phyloP scores from a whole-genome alignment of 2,797 vertebrate genomes.

The Fundulus diaphanus region DNA sequence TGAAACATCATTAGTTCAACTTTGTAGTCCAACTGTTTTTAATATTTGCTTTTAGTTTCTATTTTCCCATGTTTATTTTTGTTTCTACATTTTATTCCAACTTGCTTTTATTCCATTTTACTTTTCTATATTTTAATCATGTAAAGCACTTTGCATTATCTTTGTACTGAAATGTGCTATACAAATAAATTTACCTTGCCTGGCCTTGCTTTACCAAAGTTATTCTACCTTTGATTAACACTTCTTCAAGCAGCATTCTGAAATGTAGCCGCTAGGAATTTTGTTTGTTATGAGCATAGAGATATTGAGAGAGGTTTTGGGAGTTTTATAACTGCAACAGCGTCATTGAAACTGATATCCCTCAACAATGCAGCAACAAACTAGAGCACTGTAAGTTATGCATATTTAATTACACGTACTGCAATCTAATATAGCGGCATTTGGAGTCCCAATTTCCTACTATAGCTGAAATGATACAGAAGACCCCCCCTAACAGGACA shows the following conservation, averaged over 20 bases:
- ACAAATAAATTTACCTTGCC: too few species aligned
- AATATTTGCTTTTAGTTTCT: too few species aligned
- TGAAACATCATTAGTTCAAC: too few species aligned
- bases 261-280: neutral
- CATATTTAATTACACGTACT: slow-evolving; percentile 10
- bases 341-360: neutral
- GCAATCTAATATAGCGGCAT: slow-evolving; percentile 3
- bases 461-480: slow-evolving; percentile 18
- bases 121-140: too few species aligned
- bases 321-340: slow-evolving; percentile 4
- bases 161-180: too few species aligned
- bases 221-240: neutral
- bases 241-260: neutral
- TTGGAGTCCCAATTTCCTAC: slow-evolving; percentile 8
- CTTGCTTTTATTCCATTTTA: too few species aligned
- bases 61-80: too few species aligned
- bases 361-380: slow-evolving; percentile 3
- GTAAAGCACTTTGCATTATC: too few species aligned
- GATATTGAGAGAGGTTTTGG: neutral
- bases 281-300: neutral
- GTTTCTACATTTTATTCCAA: too few species aligned
- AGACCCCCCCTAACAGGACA: slow-evolving; percentile 8
- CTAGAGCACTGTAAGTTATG: neutral
- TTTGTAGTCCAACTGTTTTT: too few species aligned
- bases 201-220: too few species aligned